Base-by-base conservation (phyloP, 2,113 vertebrate species). In the Syngnathus scovelli region DNA sequence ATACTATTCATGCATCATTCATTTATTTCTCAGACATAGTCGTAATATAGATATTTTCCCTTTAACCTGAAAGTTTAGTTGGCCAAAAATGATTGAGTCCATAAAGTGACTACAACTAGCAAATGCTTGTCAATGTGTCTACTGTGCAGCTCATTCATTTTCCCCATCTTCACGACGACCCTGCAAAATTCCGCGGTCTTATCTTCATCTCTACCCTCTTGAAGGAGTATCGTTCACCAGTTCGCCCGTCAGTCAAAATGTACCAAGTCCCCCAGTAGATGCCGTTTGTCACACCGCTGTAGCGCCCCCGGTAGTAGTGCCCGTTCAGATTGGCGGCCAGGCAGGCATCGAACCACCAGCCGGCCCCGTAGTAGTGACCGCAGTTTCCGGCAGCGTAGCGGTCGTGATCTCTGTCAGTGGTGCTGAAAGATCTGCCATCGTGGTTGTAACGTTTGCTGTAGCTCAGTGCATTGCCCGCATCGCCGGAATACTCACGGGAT, bases 251-350 rank as follows among this genome's bases (percentile, higher is more conserved):
- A 10, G 90, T 92, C 71, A 93, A 82, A 69, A 93, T 93, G 84
- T 92, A 92, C 93, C 92, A 93, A 0, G 90, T 92, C 9, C 92
- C 92, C 92, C 92, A 93, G 83, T 92, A 92, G 81, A 93, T 92
- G 15, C 92, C 90, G 1, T 90, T 90, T 37, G 91, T 93, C 70
- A 93, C 85, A 1, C 93, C 92, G 1, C 77, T 90, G 83, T 93
- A 93, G 39, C 89, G 88, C 0, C 91, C 90, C 0, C 51, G 76
- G 75, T 93, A 89, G 63, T 92, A 94, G 16, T 68, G 88, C 49
- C 92, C 92, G 18, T 93, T 93, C 41, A 93, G 73, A 76, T 93
- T 93, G 15, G 91, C 90, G n/a, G 91, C 92, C 61, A 93, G 81
- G 73, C 92, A 94, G 21, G 92, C 87, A 43, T 92, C 91, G 23